A percentile compares a stretch with the other conserved stretches of the same genome.
Conservation (phyloP, 1,140 invertebrate genomes). For the Aphaenogaster floridana region DNA sequence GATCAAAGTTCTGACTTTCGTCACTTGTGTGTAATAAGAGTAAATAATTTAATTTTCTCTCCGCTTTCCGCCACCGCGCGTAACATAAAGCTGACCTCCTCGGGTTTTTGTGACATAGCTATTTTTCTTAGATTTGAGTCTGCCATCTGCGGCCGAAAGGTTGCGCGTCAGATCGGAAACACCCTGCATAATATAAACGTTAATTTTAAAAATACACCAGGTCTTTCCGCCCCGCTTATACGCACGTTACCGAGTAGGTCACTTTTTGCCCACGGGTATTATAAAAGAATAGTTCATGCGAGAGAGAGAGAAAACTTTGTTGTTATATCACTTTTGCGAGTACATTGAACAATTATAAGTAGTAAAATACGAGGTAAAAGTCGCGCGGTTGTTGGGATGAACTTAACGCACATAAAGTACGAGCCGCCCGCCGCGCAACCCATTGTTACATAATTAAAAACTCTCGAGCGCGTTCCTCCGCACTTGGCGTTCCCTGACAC, state of each 20-base stretch:
- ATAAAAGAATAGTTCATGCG: slow-evolving; percentile 14
- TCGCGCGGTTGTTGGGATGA: not conserved
- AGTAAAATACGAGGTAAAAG: not conserved
- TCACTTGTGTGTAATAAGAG: not conserved
- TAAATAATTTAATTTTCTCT: slow-evolving; percentile 9
- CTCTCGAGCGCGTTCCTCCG: slow-evolving; percentile 1
- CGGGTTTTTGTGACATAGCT: not conserved
- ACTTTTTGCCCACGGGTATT: slow-evolving; percentile 34
- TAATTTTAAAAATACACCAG: slow-evolving; percentile 33
- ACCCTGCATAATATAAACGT: slow-evolving; percentile 41
- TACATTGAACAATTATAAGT: slow-evolving; percentile 17
- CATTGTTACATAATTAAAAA: slow-evolving; percentile 55
- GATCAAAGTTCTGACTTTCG: not conserved
- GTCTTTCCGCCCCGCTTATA: not conserved
- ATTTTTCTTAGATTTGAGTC: slow-evolving; percentile 44
- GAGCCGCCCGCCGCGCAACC: not conserved
- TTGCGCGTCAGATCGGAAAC: slow-evolving; percentile 24
- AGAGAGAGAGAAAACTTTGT: slow-evolving; percentile 30
- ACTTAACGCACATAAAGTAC: not conserved
- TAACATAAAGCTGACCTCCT: not conserved
- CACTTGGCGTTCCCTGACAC: not conserved
- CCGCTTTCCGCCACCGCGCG: not conserved
- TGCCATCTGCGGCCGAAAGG: slow-evolving; percentile 15
- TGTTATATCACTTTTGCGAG: slow-evolving; percentile 27
- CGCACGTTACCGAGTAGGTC: slow-evolving; percentile 34